Conservation (phyloP, 2,113 vertebrate genomes). For the Acrocephalus kingi region DNA sequence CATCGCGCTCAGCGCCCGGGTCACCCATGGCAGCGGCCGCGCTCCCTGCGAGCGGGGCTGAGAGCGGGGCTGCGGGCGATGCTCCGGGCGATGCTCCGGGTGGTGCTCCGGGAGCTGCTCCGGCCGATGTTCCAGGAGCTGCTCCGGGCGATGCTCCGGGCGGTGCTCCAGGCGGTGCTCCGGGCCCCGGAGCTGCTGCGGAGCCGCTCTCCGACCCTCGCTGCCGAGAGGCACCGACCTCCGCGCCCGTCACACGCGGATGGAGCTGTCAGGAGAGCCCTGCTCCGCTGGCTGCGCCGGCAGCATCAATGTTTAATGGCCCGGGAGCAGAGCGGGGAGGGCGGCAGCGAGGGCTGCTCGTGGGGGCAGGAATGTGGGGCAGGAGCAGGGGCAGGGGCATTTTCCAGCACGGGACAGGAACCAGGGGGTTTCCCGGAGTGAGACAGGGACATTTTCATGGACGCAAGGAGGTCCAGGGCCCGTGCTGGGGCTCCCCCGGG, state of each 20-base stretch:
- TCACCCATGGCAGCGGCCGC: neutral
- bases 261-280: slow-evolving; percentile 22
- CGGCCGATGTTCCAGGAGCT: too few species aligned
- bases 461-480: neutral
- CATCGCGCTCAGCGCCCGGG: rapidly evolving
- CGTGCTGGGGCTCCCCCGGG: neutral
- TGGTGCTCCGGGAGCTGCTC: too few species aligned
- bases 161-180: neutral
- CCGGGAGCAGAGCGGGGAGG: neutral
- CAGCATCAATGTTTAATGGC: slow-evolving; percentile 54
- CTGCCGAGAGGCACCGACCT: neutral
- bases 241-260: neutral
- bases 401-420: neutral
- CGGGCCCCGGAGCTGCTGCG: neutral
- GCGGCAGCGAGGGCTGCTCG: neutral
- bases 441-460: neutral
- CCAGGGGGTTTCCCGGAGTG: too few species aligned
- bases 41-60: neutral
- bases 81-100: neutral
- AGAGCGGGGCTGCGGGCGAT: too few species aligned
- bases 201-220: neutral
- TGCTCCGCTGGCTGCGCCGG: neutral
- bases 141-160: neutral
- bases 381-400: neutral
- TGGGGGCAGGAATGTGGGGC: neutral